Evolutionary conservation across 2,797 vertebrate genomes (phyloP), one percentile per base, ranked within the genome.

Genomic region (Chaetodon trifasciatus): DNA sequence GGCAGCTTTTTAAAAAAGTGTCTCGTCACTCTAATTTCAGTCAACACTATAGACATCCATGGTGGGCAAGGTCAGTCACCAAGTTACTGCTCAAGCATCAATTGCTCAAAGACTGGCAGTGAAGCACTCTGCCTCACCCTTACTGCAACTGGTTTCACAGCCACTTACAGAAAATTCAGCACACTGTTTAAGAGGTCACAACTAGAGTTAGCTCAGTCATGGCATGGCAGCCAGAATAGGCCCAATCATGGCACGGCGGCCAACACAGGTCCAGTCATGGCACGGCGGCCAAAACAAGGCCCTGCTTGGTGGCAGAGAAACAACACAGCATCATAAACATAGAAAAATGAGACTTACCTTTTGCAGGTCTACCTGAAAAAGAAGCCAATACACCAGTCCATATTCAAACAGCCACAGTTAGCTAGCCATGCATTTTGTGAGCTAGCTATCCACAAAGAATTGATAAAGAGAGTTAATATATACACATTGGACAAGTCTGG

Each of bases 31-130:
- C 70, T 74, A 83, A 46, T 68, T 87, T 46, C 76, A 39, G 1
- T 83, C 83, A 86, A 73, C 1, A 21, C n/a, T 47, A 21, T 74
- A 84, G 60, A 68, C 37, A 55, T 73, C 37, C 70, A 24, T 3
- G 71, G 80, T 70, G 57, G 65, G 71, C 86, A 83, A 92, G 89
- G 91, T 92, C 85, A 84, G 78, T 69, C 84, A 32, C 28, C 2
- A 32, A 32, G 28, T 3, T 32, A 83, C 66, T 92, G 87, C 90
- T 93, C 82, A 91, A 92, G 90, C 88, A 91, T 91, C 91, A 86
- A 83, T 83, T 56, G 52, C 86, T 93, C 85, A 91, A 66, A 66
- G 58, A 44, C 66, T 77, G 83, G 73, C 83, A 77, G 79, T 79
- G 32, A 65, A 57, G 55, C 35, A 39, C n/a, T 50, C 3, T 15